Percentiles rank a stretch among this genome's conserved stretches.
Evolutionary conservation across 2,888 invertebrate genomes (phyloP).

Genomic region (Apodemia duryi): DNA sequence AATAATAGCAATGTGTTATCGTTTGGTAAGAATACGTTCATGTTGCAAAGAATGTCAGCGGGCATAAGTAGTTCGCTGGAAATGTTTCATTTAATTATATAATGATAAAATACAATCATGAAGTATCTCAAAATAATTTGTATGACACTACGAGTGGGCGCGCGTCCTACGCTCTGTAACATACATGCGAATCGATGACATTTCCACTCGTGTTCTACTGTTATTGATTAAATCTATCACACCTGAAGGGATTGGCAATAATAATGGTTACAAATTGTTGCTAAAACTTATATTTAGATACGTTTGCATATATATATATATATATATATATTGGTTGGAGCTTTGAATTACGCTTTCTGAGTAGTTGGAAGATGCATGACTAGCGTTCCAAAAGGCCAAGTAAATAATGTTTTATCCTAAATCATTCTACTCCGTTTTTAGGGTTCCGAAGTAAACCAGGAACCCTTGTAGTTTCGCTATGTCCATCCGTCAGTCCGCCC

Average conservation of each 20-base stretch:
- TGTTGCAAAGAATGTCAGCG: background rate
- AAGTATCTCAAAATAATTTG: slow-evolving; percentile 19
- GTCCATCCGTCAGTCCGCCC: too few species aligned
- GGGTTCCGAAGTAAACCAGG: too few species aligned
- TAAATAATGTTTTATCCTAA: too few species aligned
- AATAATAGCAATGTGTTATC: too few species aligned
- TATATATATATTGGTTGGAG: too few species aligned
- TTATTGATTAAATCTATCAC: slow-evolving; percentile 15
- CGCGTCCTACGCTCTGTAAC: slow-evolving; percentile 5
- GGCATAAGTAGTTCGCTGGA: background rate
- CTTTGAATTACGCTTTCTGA: too few species aligned
- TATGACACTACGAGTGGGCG: slow-evolving; percentile 11
- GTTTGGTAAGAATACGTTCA: background rate
- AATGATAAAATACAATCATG: slow-evolving; percentile 17
- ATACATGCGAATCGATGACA: slow-evolving; percentile 14
- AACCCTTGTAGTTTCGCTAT: too few species aligned
- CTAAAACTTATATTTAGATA: too few species aligned
- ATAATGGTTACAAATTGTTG: slow-evolving; percentile 8
- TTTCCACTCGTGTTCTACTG: slow-evolving; percentile 3
- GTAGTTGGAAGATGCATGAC: too few species aligned
- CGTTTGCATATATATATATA: too few species aligned
- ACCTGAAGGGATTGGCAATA: slow-evolving; percentile 8
- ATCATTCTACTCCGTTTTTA: too few species aligned
- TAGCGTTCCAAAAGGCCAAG: too few species aligned
- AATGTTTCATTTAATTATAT: slow-evolving; percentile 18